A percentile compares a stretch with the other conserved stretches of the same genome.
phyloP scores from a whole-genome alignment of 1,140 invertebrate genomes.

The Saccostrea glomerata region DNA sequence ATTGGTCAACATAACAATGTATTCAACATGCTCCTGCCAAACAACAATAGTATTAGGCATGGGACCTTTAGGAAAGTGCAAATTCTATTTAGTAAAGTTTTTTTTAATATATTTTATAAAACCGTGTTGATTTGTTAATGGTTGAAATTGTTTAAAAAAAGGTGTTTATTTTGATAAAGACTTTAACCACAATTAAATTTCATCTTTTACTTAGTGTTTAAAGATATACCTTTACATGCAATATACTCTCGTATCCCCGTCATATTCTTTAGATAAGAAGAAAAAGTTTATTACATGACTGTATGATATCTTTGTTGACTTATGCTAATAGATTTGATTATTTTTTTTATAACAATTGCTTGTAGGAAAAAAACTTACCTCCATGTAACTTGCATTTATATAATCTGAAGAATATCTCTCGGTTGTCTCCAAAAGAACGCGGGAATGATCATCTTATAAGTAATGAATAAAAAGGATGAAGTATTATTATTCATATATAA shows the following conservation, averaged over 20 bases:
- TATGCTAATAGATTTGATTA: too few species aligned
- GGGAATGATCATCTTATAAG: not conserved
- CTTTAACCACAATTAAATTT: not conserved
- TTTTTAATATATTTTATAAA: not conserved
- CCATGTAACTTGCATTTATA: not conserved
- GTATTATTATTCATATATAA: too few species aligned
- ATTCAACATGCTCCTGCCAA: not conserved
- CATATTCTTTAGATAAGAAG: not conserved
- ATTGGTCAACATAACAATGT: not conserved
- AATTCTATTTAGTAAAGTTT: not conserved
- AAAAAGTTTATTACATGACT: not conserved
- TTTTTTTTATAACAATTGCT: too few species aligned
- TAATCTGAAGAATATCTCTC: not conserved
- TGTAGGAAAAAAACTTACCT: not conserved
- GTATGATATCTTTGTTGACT: too few species aligned
- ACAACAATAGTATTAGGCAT: not conserved
- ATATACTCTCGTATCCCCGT: not conserved
- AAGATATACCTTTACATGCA: not conserved
- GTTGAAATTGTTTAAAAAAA: too few species aligned
- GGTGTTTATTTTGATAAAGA: too few species aligned
- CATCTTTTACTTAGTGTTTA: not conserved
- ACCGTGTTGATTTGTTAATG: not conserved
- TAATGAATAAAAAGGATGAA: not conserved
- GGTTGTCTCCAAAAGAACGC: not conserved
- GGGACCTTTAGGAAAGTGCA: not conserved